phyloP scores from a whole-genome alignment of 2,797 vertebrate genomes.

The Craterocephalus amniculus region DNA sequence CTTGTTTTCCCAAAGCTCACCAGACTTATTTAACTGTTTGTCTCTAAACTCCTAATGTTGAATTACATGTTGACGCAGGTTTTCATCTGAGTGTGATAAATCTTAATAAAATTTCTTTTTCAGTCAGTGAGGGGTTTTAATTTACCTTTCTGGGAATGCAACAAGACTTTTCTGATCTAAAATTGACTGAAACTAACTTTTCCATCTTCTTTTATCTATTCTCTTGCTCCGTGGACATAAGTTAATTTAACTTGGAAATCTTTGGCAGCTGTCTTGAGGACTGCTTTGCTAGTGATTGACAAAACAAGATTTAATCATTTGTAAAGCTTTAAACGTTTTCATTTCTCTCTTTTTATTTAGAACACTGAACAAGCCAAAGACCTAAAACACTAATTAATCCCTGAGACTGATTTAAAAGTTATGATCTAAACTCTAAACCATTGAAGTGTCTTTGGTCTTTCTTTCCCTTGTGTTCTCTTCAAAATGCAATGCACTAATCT shows the following conservation, averaged over 20 bases:
- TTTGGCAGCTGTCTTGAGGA: neutral
- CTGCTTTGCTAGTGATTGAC: neutral
- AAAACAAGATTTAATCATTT: neutral
- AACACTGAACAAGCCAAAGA: neutral
- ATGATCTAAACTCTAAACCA: neutral
- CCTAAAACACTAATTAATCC: neutral
- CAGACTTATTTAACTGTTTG: neutral
- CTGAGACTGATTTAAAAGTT: neutral
- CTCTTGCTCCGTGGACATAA: neutral
- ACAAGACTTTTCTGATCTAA: neutral
- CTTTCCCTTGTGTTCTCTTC: too few species aligned
- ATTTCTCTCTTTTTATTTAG: neutral
- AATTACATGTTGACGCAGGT: neutral
- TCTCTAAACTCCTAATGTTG: neutral
- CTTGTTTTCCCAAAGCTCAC: too few species aligned
- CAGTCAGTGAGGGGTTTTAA: neutral
- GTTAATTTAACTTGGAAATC: neutral
- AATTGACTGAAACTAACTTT: neutral
- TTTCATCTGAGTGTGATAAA: neutral
- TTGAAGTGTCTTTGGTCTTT: too few species aligned
- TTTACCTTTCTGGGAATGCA: neutral
- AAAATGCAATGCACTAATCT: too few species aligned
- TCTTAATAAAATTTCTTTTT: neutral
- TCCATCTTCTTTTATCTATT: neutral
- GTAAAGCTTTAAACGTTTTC: neutral